Evolutionary conservation across 2,797 vertebrate species (phyloP).

Genomic region (Cephalopachus bancanus): DNA sequence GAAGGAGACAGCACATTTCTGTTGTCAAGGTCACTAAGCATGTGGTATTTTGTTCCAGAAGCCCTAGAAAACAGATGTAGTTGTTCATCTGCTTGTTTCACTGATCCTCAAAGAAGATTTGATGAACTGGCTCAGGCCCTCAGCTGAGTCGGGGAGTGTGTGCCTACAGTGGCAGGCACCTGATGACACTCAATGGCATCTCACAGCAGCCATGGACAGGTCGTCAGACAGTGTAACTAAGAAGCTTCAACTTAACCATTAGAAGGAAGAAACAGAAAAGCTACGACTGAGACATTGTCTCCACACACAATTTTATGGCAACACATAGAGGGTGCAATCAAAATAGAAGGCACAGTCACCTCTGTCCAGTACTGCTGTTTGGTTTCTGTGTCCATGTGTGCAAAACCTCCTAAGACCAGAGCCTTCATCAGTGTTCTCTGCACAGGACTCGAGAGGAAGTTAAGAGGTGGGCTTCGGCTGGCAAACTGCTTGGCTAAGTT

Average conservation of each 20-base stretch:
- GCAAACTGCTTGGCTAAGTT: slow-evolving; percentile 98
- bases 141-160: background rate
- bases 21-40: background rate
- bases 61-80: background rate
- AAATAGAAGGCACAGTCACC: slow-evolving; percentile 88
- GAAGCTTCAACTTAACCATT: background rate
- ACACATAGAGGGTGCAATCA: background rate
- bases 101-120: background rate
- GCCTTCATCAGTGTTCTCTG: slow-evolving; percentile 99
- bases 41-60: background rate
- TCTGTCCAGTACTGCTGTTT: slow-evolving; percentile 99
- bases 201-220: background rate
- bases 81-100: background rate
- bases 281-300: background rate
- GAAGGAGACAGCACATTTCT: background rate
- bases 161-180: background rate
- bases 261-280: background rate
- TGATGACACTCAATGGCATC: background rate
- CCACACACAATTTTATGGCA: background rate
- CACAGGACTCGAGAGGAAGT: slow-evolving; percentile 97
- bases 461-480: slow-evolving; percentile 96
- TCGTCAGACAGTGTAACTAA: background rate
- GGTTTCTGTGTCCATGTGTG: slow-evolving; percentile 98
- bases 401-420: slow-evolving; percentile 97
- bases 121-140: background rate